A percentile compares a stretch with the other conserved stretches of the same genome.
phyloP scores from a whole-genome alignment of 2,797 vertebrate species.

The Tokudaia muenninki region DNA sequence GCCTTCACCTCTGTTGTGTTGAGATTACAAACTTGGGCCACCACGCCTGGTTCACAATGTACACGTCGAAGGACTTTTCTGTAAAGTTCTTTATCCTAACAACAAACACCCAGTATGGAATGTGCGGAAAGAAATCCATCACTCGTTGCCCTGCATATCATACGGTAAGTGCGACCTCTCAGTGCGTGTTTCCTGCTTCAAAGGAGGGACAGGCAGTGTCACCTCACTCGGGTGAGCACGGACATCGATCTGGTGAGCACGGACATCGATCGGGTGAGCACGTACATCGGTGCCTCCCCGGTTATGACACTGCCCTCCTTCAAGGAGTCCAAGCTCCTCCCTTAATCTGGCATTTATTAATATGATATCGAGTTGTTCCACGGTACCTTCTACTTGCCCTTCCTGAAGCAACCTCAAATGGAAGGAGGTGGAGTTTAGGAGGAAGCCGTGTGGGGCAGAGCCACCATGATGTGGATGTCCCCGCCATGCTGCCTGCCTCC shows the following conservation, averaged over 20 bases:
- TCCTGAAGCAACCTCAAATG: neutral
- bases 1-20: neutral
- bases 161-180: neutral
- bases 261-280: too few species aligned
- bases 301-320: neutral
- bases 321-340: neutral
- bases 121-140: neutral
- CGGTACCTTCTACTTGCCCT: neutral
- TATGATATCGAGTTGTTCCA: neutral
- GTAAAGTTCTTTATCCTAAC: neutral
- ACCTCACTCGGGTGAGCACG: neutral
- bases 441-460: rapidly evolving
- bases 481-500: neutral
- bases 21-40: neutral
- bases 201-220: neutral
- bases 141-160: neutral
- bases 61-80: neutral
- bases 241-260: too few species aligned
- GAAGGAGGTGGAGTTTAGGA: neutral
- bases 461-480: neutral
- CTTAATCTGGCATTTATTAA: neutral
- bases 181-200: neutral
- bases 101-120: neutral
- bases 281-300: neutral
- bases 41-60: neutral